These are phyloP conservation scores for Pipa parva DNA, from an alignment of 2,113 vertebrate species.

Conservation along the genomic window DNA sequence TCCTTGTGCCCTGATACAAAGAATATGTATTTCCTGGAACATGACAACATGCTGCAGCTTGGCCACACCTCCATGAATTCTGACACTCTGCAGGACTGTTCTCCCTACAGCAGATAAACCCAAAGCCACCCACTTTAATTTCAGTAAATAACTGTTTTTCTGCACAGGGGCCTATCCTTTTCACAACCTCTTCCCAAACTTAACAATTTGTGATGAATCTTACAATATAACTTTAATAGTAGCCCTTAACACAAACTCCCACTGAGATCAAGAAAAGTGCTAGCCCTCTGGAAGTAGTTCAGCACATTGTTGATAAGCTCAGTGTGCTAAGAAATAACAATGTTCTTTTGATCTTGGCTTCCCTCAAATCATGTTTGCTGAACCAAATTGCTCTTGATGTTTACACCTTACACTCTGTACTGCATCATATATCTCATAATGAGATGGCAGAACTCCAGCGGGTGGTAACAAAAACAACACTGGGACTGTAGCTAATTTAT, in stretches of 20 bases:
- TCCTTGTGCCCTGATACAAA: too few relatives aligned
- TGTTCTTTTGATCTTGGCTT: constrained; percentile 59
- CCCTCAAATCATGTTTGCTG: constrained; percentile 58
- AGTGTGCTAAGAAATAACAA: constrained; percentile 50
- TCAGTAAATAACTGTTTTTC: too few relatives aligned
- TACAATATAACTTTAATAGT: constrained; percentile 43
- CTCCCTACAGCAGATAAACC: not conserved
- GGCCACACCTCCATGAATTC: not conserved
- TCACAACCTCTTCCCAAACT: constrained; percentile 26
- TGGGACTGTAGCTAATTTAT: constrained; percentile 35
- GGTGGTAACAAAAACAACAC: constrained; percentile 29
- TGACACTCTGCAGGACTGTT: not conserved
- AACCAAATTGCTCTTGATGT: constrained; percentile 61
- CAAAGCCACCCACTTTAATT: too few relatives aligned
- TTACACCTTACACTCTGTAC: constrained; percentile 46
- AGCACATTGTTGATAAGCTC: constrained; percentile 52
- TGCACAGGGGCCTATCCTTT: not conserved
- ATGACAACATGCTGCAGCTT: too few relatives aligned
- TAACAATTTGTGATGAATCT: constrained; percentile 51
- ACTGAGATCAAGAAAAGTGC: constrained; percentile 57
- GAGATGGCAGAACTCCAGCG: constrained; percentile 43
- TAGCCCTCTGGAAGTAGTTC: constrained; percentile 46
- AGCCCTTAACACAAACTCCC: constrained; percentile 52
- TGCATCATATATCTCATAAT: constrained; percentile 51
- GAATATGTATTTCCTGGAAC: too few relatives aligned